Percentiles rank a stretch among this genome's conserved stretches.
Evolutionary conservation across 2,888 invertebrate species (phyloP).

Genomic region (Dinocampus coccinellae): DNA sequence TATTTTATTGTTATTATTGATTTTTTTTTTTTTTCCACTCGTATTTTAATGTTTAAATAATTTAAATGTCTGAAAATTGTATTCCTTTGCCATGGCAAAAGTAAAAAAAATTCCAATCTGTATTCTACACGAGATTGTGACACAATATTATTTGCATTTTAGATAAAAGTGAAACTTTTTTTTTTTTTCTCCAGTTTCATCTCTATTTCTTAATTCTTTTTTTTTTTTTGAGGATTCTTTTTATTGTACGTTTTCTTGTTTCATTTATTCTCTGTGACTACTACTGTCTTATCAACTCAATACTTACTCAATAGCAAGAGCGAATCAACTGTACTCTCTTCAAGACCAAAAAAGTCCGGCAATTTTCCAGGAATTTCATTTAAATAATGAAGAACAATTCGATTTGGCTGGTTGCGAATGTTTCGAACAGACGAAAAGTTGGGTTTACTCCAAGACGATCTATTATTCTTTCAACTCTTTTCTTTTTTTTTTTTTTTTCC

Average conservation of each 20-base stretch:
- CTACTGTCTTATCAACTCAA: constrained; percentile 9
- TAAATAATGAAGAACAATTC: constrained; percentile 36
- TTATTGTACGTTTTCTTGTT: not conserved
- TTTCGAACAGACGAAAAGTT: constrained; percentile 31
- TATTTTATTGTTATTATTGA: not conserved
- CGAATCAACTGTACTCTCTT: constrained; percentile 16
- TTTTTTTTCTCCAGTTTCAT: not conserved
- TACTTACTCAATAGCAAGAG: constrained; percentile 11
- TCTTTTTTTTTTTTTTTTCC: not conserved
- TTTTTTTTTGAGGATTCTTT: not conserved
- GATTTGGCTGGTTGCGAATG: constrained; percentile 32
- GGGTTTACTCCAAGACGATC: constrained; percentile 28
- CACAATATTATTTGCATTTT: not conserved
- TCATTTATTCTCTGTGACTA: not conserved
- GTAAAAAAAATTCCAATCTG: not conserved
- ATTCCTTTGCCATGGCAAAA: not conserved
- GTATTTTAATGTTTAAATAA: not conserved
- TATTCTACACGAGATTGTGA: not conserved
- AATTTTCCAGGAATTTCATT: constrained; percentile 37
- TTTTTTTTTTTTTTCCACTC: not conserved
- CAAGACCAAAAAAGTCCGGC: constrained; percentile 13
- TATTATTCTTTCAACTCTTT: constrained; percentile 9
- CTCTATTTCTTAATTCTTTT: not conserved
- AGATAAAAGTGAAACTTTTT: constrained; percentile 15
- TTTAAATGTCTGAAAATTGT: constrained; percentile 18